Base-by-base conservation (phyloP, 2,797 vertebrate species). In the Neomorphus geoffroyi region DNA sequence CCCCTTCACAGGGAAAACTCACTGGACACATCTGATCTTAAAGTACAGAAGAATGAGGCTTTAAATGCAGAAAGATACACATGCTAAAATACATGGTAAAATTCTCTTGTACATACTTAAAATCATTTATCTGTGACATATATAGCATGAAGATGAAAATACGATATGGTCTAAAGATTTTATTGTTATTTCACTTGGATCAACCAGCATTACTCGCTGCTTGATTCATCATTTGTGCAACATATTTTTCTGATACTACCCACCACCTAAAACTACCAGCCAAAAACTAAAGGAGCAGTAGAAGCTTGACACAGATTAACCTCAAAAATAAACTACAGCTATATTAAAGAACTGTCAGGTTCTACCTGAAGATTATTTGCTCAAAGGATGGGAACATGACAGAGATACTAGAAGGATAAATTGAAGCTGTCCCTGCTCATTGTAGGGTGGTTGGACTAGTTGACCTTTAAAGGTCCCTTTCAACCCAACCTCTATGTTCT, bases 311-410 rank as follows among this genome's bases (percentile, higher is more conserved):
- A 72, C 26, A 70, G 51, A 88, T 83, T 83, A 92, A 86, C 65
- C 62, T 88, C 43, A 79, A 69, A 95, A 94, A 90, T 75, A 95
- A 92, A 86, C 54, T 83, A 70, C 21, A 81, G 65, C 43, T 92
- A 53, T 73, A 53, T 60, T 86, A 88, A 90, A 80, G 28, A 94
- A 56, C 62, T 81, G 70, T 56, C 43, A 72, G n/a, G 39, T n/a
- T 91, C 43, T 79, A 48, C 35, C 18, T 65, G 46, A 80, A 77
- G 71, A 86, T 78, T 88, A 84, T 88, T 94, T 94, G n/a, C 54
- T 80, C 28, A 5, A 92, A 72, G 73, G 90, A 90, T 1, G 0
- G 35, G 50, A 94, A 72, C 65, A 88, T 79, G 70, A 69, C 58
- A 90, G 82, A 66, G 26, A 37, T 67, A 28, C 30, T 73, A 87